Base-by-base conservation (phyloP, 2,113 vertebrate genomes). In the Pantherophis guttatus region DNA sequence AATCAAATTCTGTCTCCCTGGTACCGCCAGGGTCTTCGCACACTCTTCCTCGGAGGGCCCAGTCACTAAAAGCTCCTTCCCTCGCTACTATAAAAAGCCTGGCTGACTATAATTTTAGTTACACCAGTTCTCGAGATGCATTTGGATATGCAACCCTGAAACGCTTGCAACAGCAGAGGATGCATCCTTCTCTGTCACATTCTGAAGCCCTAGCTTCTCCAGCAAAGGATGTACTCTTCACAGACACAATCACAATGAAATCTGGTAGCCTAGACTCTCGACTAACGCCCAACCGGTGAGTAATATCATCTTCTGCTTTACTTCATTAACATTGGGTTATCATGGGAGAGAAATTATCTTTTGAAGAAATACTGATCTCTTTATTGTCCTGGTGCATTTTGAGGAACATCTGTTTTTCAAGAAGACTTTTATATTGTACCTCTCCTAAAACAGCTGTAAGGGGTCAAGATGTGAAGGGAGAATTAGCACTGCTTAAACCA, bases 211-310 rank as follows among this genome's bases (percentile, higher is more conserved):
- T 99, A 90, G 98, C 99, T 52, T 99, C 99, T 29, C 99, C 99
- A 12, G 99, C 99, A 94, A 99, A 99, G 97, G 99, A 99, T 0
- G 99, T 99, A 90, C 98, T 99, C n/a, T 99, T 99, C 94, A 99
- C 99, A 1, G 99, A 99, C 96, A 98, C 99, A 94, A 99, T 99
- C 96, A 99, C 99, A 23, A 99, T 99, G 99, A 99, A 99, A 97
- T 99, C 99, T 3, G 99, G 98, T 95, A 99, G 99, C 97, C 97
- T 99, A 96, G 99, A 99, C 95, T 99, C 99, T 94, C 98, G 99
- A 85, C 97, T 99, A n/a, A 99, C 99, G 1, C 99, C 99, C 89
- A 99, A 98, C 98, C 98, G 99, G 99, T 99, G 97, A 97, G 95
- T 93, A 39, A 59, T n/a, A 89, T 24, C 5, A 9, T 54, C 29